These are phyloP conservation scores for Trichopria drosophilae DNA, from an alignment of 2,888 invertebrate genomes.

Conservation along the genomic window DNA sequence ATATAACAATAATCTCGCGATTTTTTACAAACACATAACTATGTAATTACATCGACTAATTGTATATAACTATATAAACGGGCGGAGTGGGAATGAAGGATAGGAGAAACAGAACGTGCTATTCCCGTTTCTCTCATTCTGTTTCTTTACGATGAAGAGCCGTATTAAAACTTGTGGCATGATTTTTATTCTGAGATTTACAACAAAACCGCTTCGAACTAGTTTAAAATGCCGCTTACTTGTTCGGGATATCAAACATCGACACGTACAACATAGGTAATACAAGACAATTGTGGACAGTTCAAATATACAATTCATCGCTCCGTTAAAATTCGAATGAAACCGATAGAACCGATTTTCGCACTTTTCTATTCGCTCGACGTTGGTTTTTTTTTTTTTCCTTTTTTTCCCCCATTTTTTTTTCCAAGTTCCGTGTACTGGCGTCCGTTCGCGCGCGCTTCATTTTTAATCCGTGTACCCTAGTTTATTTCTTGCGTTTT, in stretches of 20 bases:
- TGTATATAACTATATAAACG: no score
- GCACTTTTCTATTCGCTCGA: conserved; percentile 12
- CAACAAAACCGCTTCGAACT: conserved; percentile 54
- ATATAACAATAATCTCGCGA: no score
- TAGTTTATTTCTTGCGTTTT: conserved; percentile 40
- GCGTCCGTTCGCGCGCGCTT: no score
- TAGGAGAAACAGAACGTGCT: no score
- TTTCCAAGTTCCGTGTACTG: conserved; percentile 17
- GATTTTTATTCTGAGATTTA: conserved; percentile 58
- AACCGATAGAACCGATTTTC: conserved; percentile 42
- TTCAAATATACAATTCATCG: conserved; percentile 50
- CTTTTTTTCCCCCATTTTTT: no score
- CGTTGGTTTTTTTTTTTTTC: conserved; percentile 22
- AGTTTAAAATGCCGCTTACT: conserved; percentile 57
- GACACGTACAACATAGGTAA: conserved; percentile 58
- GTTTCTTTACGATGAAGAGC: conserved; percentile 39
- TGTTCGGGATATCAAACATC: conserved; percentile 56
- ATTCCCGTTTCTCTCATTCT: neutral
- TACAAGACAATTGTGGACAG: conserved; percentile 56
- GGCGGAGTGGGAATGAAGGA: no score
- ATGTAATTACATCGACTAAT: no score
- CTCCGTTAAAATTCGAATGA: conserved; percentile 41
- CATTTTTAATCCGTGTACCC: conserved; percentile 34
- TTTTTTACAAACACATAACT: no score
- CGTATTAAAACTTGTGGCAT: conserved; percentile 55